Evolutionary conservation across 2,888 invertebrate genomes (phyloP).

Genomic region (Malthinus flaveolus): DNA sequence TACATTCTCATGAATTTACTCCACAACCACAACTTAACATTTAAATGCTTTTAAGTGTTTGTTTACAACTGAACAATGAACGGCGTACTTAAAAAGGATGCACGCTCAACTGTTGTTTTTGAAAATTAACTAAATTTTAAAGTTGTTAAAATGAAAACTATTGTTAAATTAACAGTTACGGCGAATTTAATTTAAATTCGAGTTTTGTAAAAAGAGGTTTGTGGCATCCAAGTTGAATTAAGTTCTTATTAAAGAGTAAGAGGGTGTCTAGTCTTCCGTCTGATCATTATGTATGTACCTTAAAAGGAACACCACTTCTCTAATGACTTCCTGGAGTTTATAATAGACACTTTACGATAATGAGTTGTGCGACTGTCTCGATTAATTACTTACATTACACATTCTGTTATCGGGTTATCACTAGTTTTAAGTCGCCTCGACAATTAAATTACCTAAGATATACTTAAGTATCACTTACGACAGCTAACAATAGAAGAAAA

Average conservation of each 20-base stretch:
- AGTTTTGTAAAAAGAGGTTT: no score
- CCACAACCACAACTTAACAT: no score
- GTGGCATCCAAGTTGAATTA: no score
- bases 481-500: background rate
- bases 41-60: no score
- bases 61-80: no score
- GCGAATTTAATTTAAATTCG: no score
- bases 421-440: background rate
- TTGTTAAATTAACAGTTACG: no score
- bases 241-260: background rate
- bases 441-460: background rate
- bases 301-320: constrained; percentile 39
- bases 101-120: no score
- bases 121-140: no score
- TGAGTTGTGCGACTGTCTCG: constrained; percentile 45
- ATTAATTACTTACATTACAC: constrained; percentile 48
- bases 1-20: no score
- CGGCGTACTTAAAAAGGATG: no score
- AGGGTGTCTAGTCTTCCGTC: constrained; percentile 22
- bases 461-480: background rate
- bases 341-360: constrained; percentile 52
- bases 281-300: constrained; percentile 14
- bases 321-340: constrained; percentile 50
- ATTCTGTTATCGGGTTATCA: constrained; percentile 31
- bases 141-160: no score